Evolutionary conservation across 2,797 vertebrate species (phyloP), one percentile per base, ranked within the genome.

Genomic region (Diplodus puntazzo): DNA sequence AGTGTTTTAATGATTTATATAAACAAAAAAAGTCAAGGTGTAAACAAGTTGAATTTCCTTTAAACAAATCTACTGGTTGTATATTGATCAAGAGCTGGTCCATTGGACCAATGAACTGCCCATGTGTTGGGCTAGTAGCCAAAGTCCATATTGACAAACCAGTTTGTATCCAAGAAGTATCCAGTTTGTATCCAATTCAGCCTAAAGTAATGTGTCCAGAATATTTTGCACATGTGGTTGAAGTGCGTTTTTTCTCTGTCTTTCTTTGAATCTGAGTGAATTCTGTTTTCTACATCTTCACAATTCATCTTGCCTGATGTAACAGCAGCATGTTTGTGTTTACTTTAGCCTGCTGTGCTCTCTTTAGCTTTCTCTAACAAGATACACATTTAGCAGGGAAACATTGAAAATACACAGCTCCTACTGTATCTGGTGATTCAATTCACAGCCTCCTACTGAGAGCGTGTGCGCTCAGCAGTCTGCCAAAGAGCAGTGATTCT

Each of bases 401-500:
- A 70, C 11, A 0, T 23, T 43, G 30, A 68, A 52, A 68, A 83
- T 10, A 46, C 57, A 66, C 3, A 17, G 7, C 53, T 68, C 2
- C 43, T 59, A 39, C 39, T 39, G 39, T 39, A 25, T 73, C 58
- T 77, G 66, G 80, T 77, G 74, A 77, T 65, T 85, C 45, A 75
- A 46, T 79, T 81, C 66, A 21, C 80, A 45, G 49, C 70, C 46
- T 67, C 60, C 34, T 67, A 61, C 79, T 49, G 63, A 84, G 71
- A 65, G 60, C 23, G 65, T 53, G 2, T 21, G 46, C 1, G 10
- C 74, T 80, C 34, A 10, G 46, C 66, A 63, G 69, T 69, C 54
- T 78, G 49, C 79, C 57, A 86, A 82, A 83, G 69, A 85, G 81
- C 63, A 54, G 65, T 78, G 72, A 73, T 77, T 80, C 69, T 86